A percentile compares a stretch with the other conserved stretches of the same genome.
Conservation (phyloP, 2,888 invertebrate species). For the Drepana falcataria region DNA sequence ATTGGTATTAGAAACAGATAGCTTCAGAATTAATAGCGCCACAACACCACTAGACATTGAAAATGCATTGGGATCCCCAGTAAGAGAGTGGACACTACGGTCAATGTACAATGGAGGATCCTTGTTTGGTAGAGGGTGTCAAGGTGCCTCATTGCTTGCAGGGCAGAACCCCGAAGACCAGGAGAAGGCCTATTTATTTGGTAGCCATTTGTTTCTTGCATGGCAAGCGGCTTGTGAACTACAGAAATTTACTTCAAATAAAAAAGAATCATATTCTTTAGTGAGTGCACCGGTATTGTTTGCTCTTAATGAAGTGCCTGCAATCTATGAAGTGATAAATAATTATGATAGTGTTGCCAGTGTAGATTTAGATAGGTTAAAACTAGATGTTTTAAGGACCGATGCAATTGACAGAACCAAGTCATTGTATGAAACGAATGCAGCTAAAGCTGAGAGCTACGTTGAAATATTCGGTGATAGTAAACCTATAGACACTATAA, state of each 20-base stretch:
- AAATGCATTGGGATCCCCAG: slow-evolving; percentile 74
- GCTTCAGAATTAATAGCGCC: slow-evolving; percentile 49
- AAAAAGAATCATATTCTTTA: slow-evolving; percentile 79
- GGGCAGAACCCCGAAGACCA: slow-evolving; percentile 83
- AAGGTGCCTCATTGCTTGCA: slow-evolving; percentile 87
- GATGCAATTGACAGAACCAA: slow-evolving; percentile 56
- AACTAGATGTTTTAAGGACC: slow-evolving; percentile 55
- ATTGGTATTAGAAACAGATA: slow-evolving; percentile 30
- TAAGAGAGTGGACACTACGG: slow-evolving; percentile 85
- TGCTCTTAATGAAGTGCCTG: slow-evolving; percentile 85
- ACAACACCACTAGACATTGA: slow-evolving; percentile 58
- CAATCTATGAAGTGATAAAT: slow-evolving; percentile 77
- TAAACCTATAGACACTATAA: slow-evolving; percentile 55
- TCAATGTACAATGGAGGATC: slow-evolving; percentile 84
- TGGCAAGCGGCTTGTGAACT: slow-evolving; percentile 83
- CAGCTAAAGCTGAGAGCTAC: slow-evolving; percentile 48
- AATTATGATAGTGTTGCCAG: slow-evolving; percentile 78
- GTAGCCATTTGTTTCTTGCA: slow-evolving; percentile 88
- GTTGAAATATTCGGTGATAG: slow-evolving; percentile 55
- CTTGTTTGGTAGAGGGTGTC: slow-evolving; percentile 85
- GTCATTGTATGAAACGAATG: slow-evolving; percentile 48
- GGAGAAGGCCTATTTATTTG: slow-evolving; percentile 86
- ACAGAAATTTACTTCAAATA: slow-evolving; percentile 74
- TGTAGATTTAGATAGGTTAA: slow-evolving; percentile 78
- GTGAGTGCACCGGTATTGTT: slow-evolving; percentile 91